Conservation (phyloP, 2,888 invertebrate species). For the Deroplatys truncata region DNA sequence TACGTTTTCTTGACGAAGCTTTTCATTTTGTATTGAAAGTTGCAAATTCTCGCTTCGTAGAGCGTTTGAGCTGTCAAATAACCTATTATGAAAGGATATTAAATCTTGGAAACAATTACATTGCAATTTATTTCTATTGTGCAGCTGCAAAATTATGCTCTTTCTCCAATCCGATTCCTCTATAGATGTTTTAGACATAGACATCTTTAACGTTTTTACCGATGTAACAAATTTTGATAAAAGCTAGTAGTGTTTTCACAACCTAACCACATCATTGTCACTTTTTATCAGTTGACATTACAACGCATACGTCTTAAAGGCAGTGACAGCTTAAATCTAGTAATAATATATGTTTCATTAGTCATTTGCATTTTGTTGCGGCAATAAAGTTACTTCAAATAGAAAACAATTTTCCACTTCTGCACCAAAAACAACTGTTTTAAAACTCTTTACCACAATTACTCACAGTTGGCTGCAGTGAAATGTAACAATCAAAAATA, state of each 20-base stretch:
- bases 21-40: slow-evolving; percentile 80
- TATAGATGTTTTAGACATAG: slow-evolving; percentile 21
- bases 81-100: slow-evolving; percentile 77
- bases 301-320: not conserved
- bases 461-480: not conserved
- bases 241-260: not conserved
- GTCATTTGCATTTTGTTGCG: not conserved
- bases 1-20: slow-evolving; percentile 55
- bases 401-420: not conserved
- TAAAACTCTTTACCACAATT: not conserved
- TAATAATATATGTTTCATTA: not conserved
- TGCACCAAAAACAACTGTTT: not conserved
- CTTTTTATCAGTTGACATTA: not conserved
- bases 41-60: slow-evolving; percentile 80
- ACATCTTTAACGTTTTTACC: slow-evolving; percentile 23
- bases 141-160: slow-evolving; percentile 64
- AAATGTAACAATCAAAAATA: not conserved
- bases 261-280: not conserved
- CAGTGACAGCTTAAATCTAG: not conserved
- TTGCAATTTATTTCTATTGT: slow-evolving; percentile 70
- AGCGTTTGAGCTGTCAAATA: slow-evolving; percentile 78
- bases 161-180: slow-evolving; percentile 58
- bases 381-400: not conserved
- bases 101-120: slow-evolving; percentile 73
- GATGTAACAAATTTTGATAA: not conserved